phyloP scores from a whole-genome alignment of 2,888 invertebrate genomes.

The Digitonthophagus gazella region DNA sequence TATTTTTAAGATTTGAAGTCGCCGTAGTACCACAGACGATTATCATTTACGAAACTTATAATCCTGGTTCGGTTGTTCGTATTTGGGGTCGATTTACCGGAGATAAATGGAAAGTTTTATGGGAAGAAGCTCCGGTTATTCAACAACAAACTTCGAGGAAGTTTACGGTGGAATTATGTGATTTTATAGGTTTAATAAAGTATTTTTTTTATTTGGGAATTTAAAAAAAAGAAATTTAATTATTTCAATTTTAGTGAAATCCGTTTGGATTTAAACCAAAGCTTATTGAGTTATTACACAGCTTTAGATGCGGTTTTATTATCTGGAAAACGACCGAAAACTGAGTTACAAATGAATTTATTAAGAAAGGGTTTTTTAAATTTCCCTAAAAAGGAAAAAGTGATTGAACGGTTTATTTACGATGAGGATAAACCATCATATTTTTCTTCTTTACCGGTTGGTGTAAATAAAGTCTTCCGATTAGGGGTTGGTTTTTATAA shows the following conservation, averaged over 20 bases:
- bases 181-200: conserved; percentile 59
- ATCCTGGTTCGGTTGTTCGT: conserved; percentile 79
- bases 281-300: conserved; percentile 77
- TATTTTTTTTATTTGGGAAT: conserved; percentile 40
- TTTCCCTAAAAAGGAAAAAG: neutral
- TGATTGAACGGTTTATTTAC: neutral
- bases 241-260: conserved; percentile 65
- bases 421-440: conserved; percentile 26
- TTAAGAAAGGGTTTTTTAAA: conserved; percentile 35
- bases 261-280: conserved; percentile 84
- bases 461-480: no score
- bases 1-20: conserved; percentile 59
- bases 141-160: conserved; percentile 63
- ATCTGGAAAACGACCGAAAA: conserved; percentile 57
- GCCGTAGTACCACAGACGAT: conserved; percentile 69
- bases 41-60: conserved; percentile 80
- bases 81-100: conserved; percentile 67
- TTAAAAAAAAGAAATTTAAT: conserved; percentile 21
- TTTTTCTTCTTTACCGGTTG: conserved; percentile 48
- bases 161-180: conserved; percentile 71
- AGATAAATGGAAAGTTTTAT: conserved; percentile 68
- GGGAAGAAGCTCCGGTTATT: conserved; percentile 70
- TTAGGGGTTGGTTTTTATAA: no score
- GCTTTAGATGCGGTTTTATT: conserved; percentile 83
- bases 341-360: conserved; percentile 38